Conservation (phyloP, 2,888 invertebrate genomes). For the Venustoraphidia nigricollis region DNA sequence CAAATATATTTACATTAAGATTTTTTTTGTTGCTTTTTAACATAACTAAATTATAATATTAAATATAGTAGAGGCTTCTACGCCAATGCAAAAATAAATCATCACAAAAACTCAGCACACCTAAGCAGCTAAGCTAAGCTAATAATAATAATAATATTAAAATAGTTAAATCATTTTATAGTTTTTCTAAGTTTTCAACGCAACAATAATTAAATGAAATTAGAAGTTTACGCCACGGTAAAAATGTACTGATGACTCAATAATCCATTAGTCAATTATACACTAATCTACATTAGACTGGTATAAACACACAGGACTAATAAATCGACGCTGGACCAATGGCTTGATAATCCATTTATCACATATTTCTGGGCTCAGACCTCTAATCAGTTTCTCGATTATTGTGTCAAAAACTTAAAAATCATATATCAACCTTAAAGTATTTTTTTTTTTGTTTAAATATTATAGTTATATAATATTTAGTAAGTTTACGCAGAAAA, state of each 20-base stretch:
- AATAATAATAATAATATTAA: not conserved
- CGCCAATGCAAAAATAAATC: not conserved
- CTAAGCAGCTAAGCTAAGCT: constrained; percentile 20
- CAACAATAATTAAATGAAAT: too few relatives aligned
- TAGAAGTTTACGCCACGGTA: too few relatives aligned
- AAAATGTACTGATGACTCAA: too few relatives aligned
- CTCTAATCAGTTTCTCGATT: not conserved
- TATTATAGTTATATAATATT: not conserved
- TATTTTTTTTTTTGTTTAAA: not conserved
- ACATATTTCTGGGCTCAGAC: not conserved
- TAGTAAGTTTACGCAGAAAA: not conserved
- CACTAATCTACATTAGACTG: too few relatives aligned
- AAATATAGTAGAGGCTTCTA: not conserved
- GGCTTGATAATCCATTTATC: not conserved
- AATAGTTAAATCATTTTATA: not conserved
- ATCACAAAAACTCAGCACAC: constrained; percentile 25
- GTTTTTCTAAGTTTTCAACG: too few relatives aligned
- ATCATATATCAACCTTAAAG: not conserved
- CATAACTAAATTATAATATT: too few relatives aligned
- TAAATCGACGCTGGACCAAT: too few relatives aligned
- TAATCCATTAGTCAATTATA: too few relatives aligned
- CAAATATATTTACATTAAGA: not conserved
- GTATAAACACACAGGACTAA: too few relatives aligned
- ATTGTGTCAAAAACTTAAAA: not conserved
- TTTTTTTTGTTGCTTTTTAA: too few relatives aligned